A percentile compares a stretch with the other conserved stretches of the same genome.
phyloP scores from a whole-genome alignment of 92 coral and sea anemone species.

The Actinernus sp. region DNA sequence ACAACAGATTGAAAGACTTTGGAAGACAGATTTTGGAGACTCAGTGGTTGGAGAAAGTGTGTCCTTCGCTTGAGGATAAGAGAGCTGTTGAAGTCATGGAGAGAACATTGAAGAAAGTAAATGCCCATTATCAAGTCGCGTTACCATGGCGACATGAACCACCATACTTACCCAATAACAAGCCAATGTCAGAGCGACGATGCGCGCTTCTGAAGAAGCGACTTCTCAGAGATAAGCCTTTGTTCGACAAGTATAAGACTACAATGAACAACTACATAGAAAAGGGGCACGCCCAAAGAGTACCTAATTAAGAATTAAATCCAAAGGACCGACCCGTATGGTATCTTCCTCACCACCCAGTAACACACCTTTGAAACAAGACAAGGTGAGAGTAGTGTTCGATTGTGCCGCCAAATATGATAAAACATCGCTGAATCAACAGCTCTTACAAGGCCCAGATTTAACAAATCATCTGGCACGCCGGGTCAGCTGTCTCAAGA shows the following conservation, averaged over 20 bases:
- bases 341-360: constrained; percentile 67
- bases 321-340: constrained; percentile 47
- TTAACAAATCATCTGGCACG: too few species aligned
- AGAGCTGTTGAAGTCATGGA: constrained; percentile 50
- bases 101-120: constrained; percentile 33
- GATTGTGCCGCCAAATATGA: constrained; percentile 48
- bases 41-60: too few species aligned
- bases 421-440: constrained; percentile 44
- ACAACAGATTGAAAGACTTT: too few species aligned
- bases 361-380: too few species aligned
- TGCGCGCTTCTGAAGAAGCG: constrained; percentile 47
- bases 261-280: constrained; percentile 59
- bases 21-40: too few species aligned
- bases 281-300: too few species aligned
- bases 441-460: too few species aligned
- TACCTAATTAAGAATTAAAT: too few species aligned
- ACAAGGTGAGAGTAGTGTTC: too few species aligned
- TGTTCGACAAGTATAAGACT: constrained; percentile 57
- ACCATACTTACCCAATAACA: constrained; percentile 55
- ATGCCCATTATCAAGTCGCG: constrained; percentile 53
- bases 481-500: too few species aligned
- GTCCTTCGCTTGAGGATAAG: constrained; percentile 49
- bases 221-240: constrained; percentile 21
- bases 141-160: constrained; percentile 51
- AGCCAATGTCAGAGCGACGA: too few species aligned